Evolutionary conservation across 2,113 vertebrate species (phyloP), one percentile per base, ranked within the genome.

Genomic region (Chascanopsetta lugubris): DNA sequence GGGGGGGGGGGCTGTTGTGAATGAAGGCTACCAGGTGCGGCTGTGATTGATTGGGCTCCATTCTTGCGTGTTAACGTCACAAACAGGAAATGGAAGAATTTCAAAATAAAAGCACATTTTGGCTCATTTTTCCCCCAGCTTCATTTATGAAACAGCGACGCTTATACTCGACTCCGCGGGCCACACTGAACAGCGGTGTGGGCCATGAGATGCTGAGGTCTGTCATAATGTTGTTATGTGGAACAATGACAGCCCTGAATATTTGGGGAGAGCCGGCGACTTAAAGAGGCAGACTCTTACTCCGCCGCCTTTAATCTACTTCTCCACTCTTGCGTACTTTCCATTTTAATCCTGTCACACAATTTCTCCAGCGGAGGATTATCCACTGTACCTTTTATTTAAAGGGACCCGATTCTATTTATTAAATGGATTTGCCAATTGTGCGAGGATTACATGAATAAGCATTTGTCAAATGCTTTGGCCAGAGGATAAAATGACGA

Each of bases 261-360:
- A 6, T 29, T 38, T 10, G n/a, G 8, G 25, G 3, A 40, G 17
- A 22, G 30, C 12, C 24, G 46, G 47, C 27, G 8, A 22, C 46
- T 69, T 46, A 26, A 26, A 29, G 51, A 70, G 29, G 72, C 56
- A 43, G 15, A 38, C 42, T 29, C 10, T n/a, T n/a, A 46, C 9
- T 27, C 32, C 34, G 47, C 30, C 72, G 32, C 36, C 17, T 64
- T 56, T 72, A 69, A 69, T 77, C 46, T 66, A 42, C 15, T 7
- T 63, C 17, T 72, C 26, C 60, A 42, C 60, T 72, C n/a, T 48
- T 27, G 54, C 61, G 56, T 58, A 53, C 46, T 67, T 70, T 72
- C 32, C 53, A 68, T 68, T 75, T 72, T 73, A 85, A 79, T 80
- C 71, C 55, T 48, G 29, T 61, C 49, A 50, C 78, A 73, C 53